Percentiles rank a stretch among this genome's conserved stretches.
These are phyloP conservation scores for Chlorodrepanis virens DNA, from an alignment of 2,113 vertebrate species.

Conservation along the genomic window DNA sequence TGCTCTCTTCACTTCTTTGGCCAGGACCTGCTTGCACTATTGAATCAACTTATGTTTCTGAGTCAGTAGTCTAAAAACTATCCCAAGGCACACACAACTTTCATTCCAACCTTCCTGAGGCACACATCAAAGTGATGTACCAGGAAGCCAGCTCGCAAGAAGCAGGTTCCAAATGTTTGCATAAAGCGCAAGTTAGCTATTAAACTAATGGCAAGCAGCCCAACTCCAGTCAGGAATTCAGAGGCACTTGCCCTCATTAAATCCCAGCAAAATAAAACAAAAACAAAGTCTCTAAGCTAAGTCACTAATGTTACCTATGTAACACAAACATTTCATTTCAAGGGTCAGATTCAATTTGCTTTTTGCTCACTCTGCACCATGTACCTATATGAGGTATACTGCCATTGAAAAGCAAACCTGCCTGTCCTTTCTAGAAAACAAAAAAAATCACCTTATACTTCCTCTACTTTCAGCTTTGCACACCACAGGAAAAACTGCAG, in stretches of 20 bases:
- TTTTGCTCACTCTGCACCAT: background rate
- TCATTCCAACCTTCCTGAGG: slow-evolving; percentile 41
- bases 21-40: background rate
- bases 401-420: background rate
- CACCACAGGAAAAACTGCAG: background rate
- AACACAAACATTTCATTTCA: background rate
- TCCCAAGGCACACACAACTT: slow-evolving; percentile 54
- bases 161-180: slow-evolving; percentile 26
- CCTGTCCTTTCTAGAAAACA: background rate
- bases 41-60: slow-evolving; percentile 24
- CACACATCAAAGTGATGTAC: slow-evolving; percentile 47
- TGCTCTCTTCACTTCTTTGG: background rate
- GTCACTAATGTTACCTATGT: background rate
- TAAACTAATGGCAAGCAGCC: slow-evolving; percentile 42
- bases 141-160: slow-evolving; percentile 52
- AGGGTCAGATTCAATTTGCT: background rate
- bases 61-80: slow-evolving; percentile 47
- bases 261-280: slow-evolving; percentile 40
- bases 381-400: background rate
- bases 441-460: background rate
- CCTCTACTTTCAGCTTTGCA: background rate
- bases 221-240: background rate
- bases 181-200: slow-evolving; percentile 51
- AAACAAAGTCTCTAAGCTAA: slow-evolving; percentile 32
- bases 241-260: slow-evolving; percentile 36